These are phyloP conservation scores for Yasuhikotakia modesta DNA, from an alignment of 2,797 vertebrate genomes.

Conservation along the genomic window DNA sequence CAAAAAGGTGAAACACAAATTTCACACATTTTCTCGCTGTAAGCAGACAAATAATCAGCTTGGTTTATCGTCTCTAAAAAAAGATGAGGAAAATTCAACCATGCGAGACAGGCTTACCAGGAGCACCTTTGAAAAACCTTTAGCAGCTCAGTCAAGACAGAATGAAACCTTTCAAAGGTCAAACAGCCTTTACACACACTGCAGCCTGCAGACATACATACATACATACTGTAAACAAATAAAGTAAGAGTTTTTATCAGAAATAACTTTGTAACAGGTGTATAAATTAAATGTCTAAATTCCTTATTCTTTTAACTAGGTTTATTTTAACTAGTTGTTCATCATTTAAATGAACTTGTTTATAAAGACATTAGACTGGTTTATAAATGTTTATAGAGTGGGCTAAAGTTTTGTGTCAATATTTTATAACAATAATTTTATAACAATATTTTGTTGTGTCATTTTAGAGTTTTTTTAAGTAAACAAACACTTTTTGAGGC, in stretches of 20 bases:
- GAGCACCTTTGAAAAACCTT: conserved; percentile 14
- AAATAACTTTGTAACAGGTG: no score
- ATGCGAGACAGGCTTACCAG: conserved; percentile 13
- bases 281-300: no score
- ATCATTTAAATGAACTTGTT: background rate
- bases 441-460: no score
- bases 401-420: no score
- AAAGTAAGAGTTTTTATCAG: no score
- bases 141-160: conserved; percentile 15
- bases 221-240: background rate
- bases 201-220: conserved; percentile 29
- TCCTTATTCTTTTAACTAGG: no score
- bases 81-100: conserved; percentile 11
- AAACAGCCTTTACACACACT: conserved; percentile 20
- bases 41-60: conserved; percentile 14
- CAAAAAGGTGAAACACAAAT: conserved; percentile 1
- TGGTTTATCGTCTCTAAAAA: conserved; percentile 13
- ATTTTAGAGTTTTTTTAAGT: no score
- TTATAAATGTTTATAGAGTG: no score
- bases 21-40: conserved; percentile 31
- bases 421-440: no score
- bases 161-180: conserved; percentile 37
- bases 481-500: background rate
- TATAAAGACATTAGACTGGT: no score
- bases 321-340: background rate